Base-by-base conservation (phyloP, 2,113 vertebrate genomes). In the Odocoileus virginianus region DNA sequence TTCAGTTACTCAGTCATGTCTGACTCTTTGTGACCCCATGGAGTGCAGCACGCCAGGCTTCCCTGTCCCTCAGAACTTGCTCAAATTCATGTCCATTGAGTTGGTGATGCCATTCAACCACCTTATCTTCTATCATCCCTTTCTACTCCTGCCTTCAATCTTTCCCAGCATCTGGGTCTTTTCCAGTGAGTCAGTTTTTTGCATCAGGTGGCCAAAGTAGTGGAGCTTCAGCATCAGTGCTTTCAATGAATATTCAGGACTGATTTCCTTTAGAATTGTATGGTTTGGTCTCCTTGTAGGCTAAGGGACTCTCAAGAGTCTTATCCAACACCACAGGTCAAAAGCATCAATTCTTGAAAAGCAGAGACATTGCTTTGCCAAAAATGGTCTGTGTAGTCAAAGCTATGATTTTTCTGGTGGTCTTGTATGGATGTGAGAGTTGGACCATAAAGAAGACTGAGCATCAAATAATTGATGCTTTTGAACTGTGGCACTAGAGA, bases 11-110 rank as follows among this genome's bases (percentile, higher is more conserved):
- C n/a, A 23, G n/a, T 12, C 5, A 1, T 12, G 67, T 71, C n/a
- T 0, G 2, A 36, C 19, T 36, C n/a, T 71, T 36, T 36, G n/a
- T 71, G 67, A 71, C 33, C n/a, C n/a, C n/a, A 12, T 23, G n/a
- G 67, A 36, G 9, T 23, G n/a, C 9, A 71, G 67, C n/a, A 36
- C 9, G 11, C 19, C n/a, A 36, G n/a, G 4, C 8, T 71, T 71
- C 67, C n/a, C 17, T 71, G 5, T 36, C 19, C n/a, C 36, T 71
- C n/a, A 71, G n/a, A 71, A n/a, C 19, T 36, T 71, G n/a, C 9
- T 71, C 67, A 71, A 12, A 71, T 5, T 36, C 64, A 36, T 23
- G 19, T 71, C 64, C n/a, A 6, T 36, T 36, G 5, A 71, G 19
- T 71, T 71, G 67, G 19, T 71, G n/a, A 71, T 36, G 19, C 67